Conservation (phyloP, 2,888 invertebrate species). For the Lasioglossum calceatum region DNA sequence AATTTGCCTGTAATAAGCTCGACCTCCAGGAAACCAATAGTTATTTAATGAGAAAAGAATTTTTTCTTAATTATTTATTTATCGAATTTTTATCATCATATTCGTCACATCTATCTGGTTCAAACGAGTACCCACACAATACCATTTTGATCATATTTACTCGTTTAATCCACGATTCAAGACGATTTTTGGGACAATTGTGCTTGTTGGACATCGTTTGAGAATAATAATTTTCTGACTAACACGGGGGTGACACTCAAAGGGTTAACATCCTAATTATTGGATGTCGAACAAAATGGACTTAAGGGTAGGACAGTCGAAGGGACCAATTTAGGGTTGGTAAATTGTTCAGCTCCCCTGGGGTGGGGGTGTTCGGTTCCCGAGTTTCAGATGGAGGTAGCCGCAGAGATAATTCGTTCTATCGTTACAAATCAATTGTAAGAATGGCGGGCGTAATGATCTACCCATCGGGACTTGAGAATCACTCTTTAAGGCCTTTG, state of each 20-base stretch:
- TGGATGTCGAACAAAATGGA: slow-evolving; percentile 1
- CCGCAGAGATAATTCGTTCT: neutral
- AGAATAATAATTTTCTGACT: too few species aligned
- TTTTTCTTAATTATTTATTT: neutral
- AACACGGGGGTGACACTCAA: too few species aligned
- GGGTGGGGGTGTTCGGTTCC: too few species aligned
- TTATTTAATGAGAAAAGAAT: neutral
- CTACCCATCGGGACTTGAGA: neutral
- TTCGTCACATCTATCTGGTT: neutral
- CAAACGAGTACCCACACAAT: too few species aligned
- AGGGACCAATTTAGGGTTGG: neutral
- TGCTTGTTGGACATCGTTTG: too few species aligned
- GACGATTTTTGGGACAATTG: too few species aligned
- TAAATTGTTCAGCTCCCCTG: neutral
- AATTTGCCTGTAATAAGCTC: neutral
- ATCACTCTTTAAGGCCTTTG: neutral
- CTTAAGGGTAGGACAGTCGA: neutral
- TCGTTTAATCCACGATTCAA: neutral
- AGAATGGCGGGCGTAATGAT: neutral
- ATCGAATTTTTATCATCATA: neutral
- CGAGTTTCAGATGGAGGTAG: neutral
- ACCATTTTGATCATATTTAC: too few species aligned
- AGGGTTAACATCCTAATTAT: slow-evolving; percentile 1
- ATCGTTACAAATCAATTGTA: neutral
- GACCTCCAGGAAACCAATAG: neutral